Evolutionary conservation across 1,140 invertebrate genomes (phyloP), one percentile per base, ranked within the genome.

Genomic region (Rhagoletis pomonella): DNA sequence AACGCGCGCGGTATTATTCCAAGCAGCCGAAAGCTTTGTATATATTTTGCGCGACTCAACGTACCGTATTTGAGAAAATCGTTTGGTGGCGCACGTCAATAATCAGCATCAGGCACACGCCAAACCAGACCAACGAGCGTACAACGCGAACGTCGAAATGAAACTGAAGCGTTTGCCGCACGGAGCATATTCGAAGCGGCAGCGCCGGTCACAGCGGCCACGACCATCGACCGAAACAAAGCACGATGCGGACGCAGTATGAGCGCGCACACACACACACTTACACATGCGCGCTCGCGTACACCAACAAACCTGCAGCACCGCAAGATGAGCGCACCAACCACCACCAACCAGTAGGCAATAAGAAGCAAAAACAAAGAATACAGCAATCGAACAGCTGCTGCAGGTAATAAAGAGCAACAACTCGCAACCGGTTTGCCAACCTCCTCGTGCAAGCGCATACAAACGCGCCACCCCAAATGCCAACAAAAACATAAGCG

Each of bases 121-220:
- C 7, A 55, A 55, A 81, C 73, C 47, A 81, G 55, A 81, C 73
- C 88, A 89, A 90, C 89, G 89, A 88, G 89, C 90, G 89, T 90
- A 89, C 89, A 89, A 89, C 89, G 90, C 90, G 90, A 91, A 90
- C 90, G 90, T 91, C 90, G 91, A 91, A 91, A 89, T 89, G 90
- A 90, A 92, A 92, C 91, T 92, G 90, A 91, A 92, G 89, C 89
- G 86, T 44, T 87, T 88, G 89, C 88, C 88, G 89, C 87, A 87
- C 88, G 81, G 88, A 87, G 86, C 88, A 87, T 65, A 88, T 87
- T 88, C 88, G 86, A 87, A 59, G 85, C 69, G 62, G 42, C 65
- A 86, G 85, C 84, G 58, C 42, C 58, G 39, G 29, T 10, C 47
- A 60, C 29, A 44, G 55, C 29, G n/a, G 55, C 39, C 58, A 62